These are phyloP conservation scores for Harlomillsia oculata DNA, from an alignment of 1,140 invertebrate species.

Conservation along the genomic window DNA sequence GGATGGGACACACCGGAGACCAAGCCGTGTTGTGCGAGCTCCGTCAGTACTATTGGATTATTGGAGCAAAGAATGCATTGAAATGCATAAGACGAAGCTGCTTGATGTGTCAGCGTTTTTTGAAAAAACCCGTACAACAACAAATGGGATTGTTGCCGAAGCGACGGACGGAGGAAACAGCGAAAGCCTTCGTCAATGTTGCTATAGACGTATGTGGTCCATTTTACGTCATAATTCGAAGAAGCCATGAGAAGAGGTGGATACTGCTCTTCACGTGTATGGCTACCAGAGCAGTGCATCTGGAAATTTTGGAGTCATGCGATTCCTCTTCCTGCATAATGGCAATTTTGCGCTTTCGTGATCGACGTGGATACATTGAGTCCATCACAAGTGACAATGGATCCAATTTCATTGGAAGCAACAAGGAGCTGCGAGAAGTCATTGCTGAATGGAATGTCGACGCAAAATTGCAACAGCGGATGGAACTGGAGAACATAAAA, in stretches of 20 bases:
- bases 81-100: no score
- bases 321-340: constrained; percentile 32
- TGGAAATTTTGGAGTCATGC: constrained; percentile 34
- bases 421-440: constrained; percentile 16
- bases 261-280: constrained; percentile 28
- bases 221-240: not conserved
- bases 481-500: not conserved
- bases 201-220: constrained; percentile 24
- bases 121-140: no score
- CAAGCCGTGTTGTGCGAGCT: no score
- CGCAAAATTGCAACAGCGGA: not conserved
- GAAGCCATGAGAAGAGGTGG: constrained; percentile 12
- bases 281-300: constrained; percentile 23
- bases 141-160: not conserved
- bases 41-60: no score
- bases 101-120: no score
- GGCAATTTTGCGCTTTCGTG: constrained; percentile 36
- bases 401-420: constrained; percentile 37
- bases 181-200: constrained; percentile 1
- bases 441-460: not conserved
- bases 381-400: constrained; percentile 37
- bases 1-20: no score
- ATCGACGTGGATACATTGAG: constrained; percentile 26
- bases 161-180: not conserved
- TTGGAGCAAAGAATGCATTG: no score